Conservation (phyloP, 2,888 invertebrate species). For the Hoplodrina ambigua region DNA sequence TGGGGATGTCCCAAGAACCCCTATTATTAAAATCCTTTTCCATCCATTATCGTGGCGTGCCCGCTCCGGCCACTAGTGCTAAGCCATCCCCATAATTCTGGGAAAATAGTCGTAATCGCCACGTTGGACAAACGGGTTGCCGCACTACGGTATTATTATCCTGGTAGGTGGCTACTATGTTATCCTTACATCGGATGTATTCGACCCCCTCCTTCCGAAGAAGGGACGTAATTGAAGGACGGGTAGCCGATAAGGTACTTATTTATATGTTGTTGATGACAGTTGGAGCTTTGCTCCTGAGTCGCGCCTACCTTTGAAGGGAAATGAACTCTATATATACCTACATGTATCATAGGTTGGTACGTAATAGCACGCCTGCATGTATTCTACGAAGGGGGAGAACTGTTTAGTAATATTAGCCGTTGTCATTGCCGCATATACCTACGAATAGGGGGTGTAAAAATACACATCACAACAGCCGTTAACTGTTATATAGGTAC, state of each 20-base stretch:
- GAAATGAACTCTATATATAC: not conserved
- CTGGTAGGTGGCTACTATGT: conserved; percentile 7
- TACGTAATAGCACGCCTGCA: not conserved
- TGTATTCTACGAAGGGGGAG: not conserved
- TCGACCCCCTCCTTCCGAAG: not conserved
- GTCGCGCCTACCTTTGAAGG: not conserved
- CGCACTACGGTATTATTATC: conserved; percentile 17
- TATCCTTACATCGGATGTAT: conserved; percentile 25
- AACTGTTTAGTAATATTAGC: not conserved
- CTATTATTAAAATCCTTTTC: not conserved
- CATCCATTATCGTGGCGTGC: not conserved
- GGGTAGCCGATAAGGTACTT: conserved; percentile 29
- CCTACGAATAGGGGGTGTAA: no score
- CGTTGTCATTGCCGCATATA: not conserved
- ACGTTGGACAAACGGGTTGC: conserved; percentile 15
- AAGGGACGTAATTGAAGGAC: conserved; percentile 33
- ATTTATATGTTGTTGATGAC: conserved; percentile 30
- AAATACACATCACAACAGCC: no score
- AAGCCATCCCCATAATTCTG: conserved; percentile 11
- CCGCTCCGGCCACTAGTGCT: not conserved
- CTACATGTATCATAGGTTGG: not conserved
- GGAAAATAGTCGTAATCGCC: conserved; percentile 26
- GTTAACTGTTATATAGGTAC: no score
- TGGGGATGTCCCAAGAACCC: not conserved
- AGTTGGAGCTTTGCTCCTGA: not conserved